Percentiles rank a stretch among this genome's conserved stretches.
These are phyloP conservation scores for Biston betularia DNA, from an alignment of 2,888 invertebrate genomes.

Conservation along the genomic window DNA sequence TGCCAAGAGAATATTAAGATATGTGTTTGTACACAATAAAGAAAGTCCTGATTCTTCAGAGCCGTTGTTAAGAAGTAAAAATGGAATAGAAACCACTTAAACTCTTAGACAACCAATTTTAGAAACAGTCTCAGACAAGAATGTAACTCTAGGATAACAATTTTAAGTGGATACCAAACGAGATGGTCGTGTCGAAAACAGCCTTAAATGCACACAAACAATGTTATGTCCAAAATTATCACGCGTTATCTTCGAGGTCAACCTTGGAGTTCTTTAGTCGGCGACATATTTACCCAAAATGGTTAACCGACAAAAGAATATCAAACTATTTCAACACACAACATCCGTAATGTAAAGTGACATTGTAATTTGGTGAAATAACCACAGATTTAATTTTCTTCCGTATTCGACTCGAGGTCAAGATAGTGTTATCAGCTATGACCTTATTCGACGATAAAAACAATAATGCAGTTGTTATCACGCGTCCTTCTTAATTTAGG, in stretches of 20 bases:
- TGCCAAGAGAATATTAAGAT: too few species aligned
- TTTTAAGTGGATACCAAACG: conserved; percentile 36
- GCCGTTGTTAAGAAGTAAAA: conserved; percentile 7
- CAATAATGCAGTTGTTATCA: conserved; percentile 71
- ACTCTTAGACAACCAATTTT: conserved; percentile 30
- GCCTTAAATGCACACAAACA: conserved; percentile 61
- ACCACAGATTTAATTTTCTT: conserved; percentile 67
- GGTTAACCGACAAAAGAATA: conserved; percentile 65
- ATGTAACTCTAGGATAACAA: conserved; percentile 28
- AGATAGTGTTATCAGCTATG: conserved; percentile 70
- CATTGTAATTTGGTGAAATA: conserved; percentile 64
- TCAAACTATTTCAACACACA: conserved; percentile 40
- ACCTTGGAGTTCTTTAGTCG: conserved; percentile 78
- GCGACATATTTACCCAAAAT: conserved; percentile 72
- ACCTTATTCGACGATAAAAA: conserved; percentile 69
- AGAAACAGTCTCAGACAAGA: conserved; percentile 29
- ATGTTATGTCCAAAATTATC: conserved; percentile 78
- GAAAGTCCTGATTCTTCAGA: too few species aligned
- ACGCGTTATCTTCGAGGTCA: conserved; percentile 79
- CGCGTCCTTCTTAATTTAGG: conserved; percentile 61
- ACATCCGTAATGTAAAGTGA: conserved; percentile 44
- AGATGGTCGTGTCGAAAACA: conserved; percentile 54
- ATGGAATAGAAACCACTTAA: conserved; percentile 16
- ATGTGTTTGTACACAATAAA: too few species aligned
- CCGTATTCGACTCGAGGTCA: conserved; percentile 73